Conservation (phyloP, 2,797 vertebrate species). For the Tokudaia muenninki region DNA sequence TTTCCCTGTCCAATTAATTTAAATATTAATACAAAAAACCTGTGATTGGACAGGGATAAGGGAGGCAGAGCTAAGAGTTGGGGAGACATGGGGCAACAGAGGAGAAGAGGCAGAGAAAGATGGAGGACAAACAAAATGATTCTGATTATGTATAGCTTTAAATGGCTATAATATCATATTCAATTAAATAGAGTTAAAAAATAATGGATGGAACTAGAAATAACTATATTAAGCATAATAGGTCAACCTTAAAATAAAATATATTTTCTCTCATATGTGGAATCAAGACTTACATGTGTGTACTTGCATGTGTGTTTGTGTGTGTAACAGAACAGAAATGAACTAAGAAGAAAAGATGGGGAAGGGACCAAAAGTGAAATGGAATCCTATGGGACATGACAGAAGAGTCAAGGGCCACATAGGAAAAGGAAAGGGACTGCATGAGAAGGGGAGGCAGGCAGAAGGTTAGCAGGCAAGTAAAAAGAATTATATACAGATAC, state of each 20-base stretch:
- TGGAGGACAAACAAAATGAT: too few species aligned
- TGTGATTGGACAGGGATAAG: too few species aligned
- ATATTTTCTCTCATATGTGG: not conserved
- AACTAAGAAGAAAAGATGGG: too few species aligned
- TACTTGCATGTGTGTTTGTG: not conserved
- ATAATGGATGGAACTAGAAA: not conserved
- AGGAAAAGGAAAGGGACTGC: not conserved
- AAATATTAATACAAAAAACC: too few species aligned
- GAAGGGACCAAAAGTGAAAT: too few species aligned
- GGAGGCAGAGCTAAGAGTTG: too few species aligned
- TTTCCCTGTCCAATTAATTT: too few species aligned
- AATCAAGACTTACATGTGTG: not conserved
- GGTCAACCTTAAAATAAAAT: not conserved
- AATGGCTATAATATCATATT: too few species aligned
- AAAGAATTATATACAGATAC: not conserved
- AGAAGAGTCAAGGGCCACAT: not conserved
- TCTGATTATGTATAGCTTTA: too few species aligned
- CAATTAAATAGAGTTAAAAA: not conserved
- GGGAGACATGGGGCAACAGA: too few species aligned
- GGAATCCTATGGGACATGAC: not conserved
- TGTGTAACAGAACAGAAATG: not conserved
- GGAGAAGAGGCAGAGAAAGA: too few species aligned
- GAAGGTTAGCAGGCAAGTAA: too few species aligned
- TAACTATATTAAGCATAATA: not conserved
- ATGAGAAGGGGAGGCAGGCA: not conserved